Base-by-base conservation (phyloP, 2,888 invertebrate species). In the Psococerastis gibbosa region DNA sequence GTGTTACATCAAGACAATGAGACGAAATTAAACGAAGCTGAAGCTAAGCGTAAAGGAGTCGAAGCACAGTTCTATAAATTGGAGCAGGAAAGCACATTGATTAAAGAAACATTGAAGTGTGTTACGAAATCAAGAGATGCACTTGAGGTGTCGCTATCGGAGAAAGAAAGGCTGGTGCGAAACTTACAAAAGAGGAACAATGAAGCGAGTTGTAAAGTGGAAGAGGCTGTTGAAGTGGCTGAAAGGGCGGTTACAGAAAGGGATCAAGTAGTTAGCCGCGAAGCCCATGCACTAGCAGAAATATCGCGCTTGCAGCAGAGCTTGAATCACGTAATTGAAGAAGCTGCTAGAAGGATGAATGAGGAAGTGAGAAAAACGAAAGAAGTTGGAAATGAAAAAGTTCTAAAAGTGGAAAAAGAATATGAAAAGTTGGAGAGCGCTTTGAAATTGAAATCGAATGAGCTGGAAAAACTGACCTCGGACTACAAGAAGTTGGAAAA, bases 131-230 rank as follows among this genome's bases (percentile, higher is more conserved):
- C 38, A 13, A 38, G 38, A 17, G 22, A 38, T 17, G 20, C 17
- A 6, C 38, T 38, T 3, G 38, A 38, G 11, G 22, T 13, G 18
- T n/a, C 17, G n/a, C 13, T 18, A 22, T 13, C 17, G 20, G 22
- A 20, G 9, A 18, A 15, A 13, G 20, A 22, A 20, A 38, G 22
- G 13, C 15, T n/a, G 22, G 22, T 15, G n/a, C 38, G 20, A 17
- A 6, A 15, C 4, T 20, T 38, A 11, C 8, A 20, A 22, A 6
- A 18, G 20, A 38, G 38, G 9, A 38, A 18, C 20, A 11, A 38
- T n/a, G 38, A 38, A 20, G 38, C 38, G 38, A 38, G 20, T 18
- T 18, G n/a, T 13, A 38, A 38, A 38, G 38, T 38, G 4, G 38
- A 38, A 38, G 38, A 38, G 22, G 38, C 38, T 18, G 5, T 38